Conservation (phyloP, 2,797 vertebrate species). For the Hipposideros larvatus region DNA sequence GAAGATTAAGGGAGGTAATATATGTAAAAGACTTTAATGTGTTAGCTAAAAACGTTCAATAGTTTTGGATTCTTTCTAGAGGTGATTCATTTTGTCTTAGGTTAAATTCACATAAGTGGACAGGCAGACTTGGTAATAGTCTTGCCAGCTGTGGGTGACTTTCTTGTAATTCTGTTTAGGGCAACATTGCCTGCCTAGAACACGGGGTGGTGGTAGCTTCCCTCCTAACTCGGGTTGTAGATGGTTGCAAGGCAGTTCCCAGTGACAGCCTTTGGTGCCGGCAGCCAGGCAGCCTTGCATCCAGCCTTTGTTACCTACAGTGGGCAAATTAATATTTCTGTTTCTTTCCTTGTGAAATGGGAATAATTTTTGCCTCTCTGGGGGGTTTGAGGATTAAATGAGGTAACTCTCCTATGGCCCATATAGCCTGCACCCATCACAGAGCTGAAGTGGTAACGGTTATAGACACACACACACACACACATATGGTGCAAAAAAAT, state of each 20-base stretch:
- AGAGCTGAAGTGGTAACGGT: not conserved
- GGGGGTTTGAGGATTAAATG: not conserved
- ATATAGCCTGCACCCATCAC: not conserved
- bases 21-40: not conserved
- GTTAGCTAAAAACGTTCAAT: not conserved
- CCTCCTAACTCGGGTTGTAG: not conserved
- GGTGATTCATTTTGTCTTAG: slow-evolving; percentile 19
- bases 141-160: not conserved
- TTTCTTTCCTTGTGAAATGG: slow-evolving; percentile 1
- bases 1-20: not conserved
- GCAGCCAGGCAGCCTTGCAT: not conserved
- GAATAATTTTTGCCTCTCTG: slow-evolving; percentile 1
- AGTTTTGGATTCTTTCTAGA: not conserved
- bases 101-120: not conserved
- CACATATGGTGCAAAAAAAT: too few species aligned
- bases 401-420: not conserved
- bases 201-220: not conserved
- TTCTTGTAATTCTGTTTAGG: not conserved
- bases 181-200: not conserved
- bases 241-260: not conserved
- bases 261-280: not conserved
- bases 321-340: not conserved
- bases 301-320: not conserved
- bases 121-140: not conserved
- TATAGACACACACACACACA: not conserved